Percentiles rank a stretch among this genome's conserved stretches.
These are phyloP conservation scores for Luidia sarsii DNA, from an alignment of 53 echinoderm and acorn worm genomes.

Conservation along the genomic window DNA sequence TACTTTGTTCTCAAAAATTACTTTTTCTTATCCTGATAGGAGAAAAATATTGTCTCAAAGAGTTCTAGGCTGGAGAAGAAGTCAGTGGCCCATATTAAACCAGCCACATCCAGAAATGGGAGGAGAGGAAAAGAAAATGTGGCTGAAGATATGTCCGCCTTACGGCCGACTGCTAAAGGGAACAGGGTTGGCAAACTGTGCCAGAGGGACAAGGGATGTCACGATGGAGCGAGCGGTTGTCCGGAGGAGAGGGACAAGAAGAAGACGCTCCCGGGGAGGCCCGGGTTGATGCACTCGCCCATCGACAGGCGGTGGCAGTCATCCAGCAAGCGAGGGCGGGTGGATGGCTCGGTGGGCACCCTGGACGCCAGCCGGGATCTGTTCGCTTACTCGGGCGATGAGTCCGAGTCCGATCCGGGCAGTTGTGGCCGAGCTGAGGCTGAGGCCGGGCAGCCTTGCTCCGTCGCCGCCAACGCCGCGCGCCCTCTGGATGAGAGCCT, in stretches of 20 bases:
- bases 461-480: no score
- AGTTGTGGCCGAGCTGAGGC: not conserved
- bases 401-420: not conserved
- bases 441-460: no score
- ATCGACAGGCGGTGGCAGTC: conserved; percentile 13
- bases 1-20: no score
- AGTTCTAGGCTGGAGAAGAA: no score
- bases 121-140: conserved; percentile 15
- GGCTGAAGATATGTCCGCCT: not conserved
- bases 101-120: no score
- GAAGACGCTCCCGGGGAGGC: no score
- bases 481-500: not conserved
- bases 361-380: conserved; percentile 25
- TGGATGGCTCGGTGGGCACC: not conserved
- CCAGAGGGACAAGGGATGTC: not conserved
- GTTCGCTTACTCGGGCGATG: conserved; percentile 11
- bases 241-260: no score
- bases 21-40: no score
- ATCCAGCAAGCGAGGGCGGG: conserved; percentile 20
- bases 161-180: conserved; percentile 5
- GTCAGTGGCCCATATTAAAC: no score
- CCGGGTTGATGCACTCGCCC: conserved; percentile 24
- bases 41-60: no score
- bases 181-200: conserved; percentile 7
- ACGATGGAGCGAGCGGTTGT: not conserved